Evolutionary conservation across 30 jellyfish, hydroid and myxozoan genomes (phyloP), one percentile per base, ranked within the genome.

Genomic region (Pseudorhiza aurosa): DNA sequence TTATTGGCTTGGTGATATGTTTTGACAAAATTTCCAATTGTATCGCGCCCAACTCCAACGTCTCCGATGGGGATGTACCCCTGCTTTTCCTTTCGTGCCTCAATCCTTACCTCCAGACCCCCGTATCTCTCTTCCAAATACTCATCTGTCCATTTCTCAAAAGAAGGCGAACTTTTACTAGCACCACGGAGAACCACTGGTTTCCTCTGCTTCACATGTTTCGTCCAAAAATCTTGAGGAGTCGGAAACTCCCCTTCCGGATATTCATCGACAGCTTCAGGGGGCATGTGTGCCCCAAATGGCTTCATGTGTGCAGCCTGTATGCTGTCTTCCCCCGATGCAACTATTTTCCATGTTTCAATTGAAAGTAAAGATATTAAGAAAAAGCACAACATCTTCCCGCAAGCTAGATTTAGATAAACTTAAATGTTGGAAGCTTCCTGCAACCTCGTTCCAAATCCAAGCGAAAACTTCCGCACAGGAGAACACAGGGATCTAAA

Each of bases 181-280:
- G 85, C 91, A n/a, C 89, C 87, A 19, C 97, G 73, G 28, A 88
- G 72, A n/a, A 88, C 95, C 8, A 72, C 85, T 37, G 97, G 97
- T 53, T 81, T 81, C 19, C 88, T 30, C 22, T 18, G 30, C n/a
- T 40, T 82, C 2, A 81, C 91, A 53, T 88, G 81, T 1, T 88
- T 74, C 59, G 35, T 33, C 84, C 87, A 83, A 55, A 88, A 88
- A 5, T 82, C 72, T 67, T 88, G 58, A 2, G 97, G 88, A 8
- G 90, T 4, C 4, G 88, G 93, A 47, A 89, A 7, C 11, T 53
- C 50, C 2, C 78, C 90, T 2, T 45, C 81, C 51, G 64, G 37
- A 31, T 70, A 29, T 80, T 88, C 97, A 44, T 89, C 97, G 70
- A 89, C 96, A 15, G 57, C 2, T 8, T 53, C 81, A 0, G 97